phyloP scores from a whole-genome alignment of 1,140 invertebrate species.

The Physella acuta region DNA sequence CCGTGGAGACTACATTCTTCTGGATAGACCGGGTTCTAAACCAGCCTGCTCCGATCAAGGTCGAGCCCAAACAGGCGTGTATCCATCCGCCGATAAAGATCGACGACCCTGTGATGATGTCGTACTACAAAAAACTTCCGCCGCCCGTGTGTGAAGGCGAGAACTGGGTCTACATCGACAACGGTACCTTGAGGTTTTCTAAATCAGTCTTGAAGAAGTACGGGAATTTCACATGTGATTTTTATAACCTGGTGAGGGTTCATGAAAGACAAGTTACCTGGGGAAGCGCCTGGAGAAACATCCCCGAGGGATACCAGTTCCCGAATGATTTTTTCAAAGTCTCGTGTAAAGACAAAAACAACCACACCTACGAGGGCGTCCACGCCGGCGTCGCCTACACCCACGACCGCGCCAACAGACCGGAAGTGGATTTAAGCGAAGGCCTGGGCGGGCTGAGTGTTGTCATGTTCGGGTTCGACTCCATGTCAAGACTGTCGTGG shows the following conservation, averaged over 20 bases:
- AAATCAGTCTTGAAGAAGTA: conserved; percentile 23
- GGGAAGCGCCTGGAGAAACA: conserved; percentile 19
- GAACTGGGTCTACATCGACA: conserved; percentile 42
- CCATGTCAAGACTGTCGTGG: conserved; percentile 82
- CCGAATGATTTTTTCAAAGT: conserved; percentile 46
- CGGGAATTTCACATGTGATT: conserved; percentile 40
- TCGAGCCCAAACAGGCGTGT: too few species aligned
- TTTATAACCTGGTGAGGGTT: conserved; percentile 28
- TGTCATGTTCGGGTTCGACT: conserved; percentile 75
- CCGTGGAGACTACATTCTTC: too few species aligned
- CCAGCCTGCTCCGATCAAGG: too few species aligned
- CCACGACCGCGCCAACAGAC: not conserved
- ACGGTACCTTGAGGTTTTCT: conserved; percentile 36
- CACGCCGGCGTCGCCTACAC: conserved; percentile 42
- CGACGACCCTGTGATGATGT: conserved; percentile 70
- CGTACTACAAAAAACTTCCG: conserved; percentile 67
- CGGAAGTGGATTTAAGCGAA: not conserved
- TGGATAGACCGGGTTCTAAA: too few species aligned
- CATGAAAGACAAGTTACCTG: conserved; percentile 29
- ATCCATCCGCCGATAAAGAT: conserved; percentile 69
- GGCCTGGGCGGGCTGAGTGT: not conserved
- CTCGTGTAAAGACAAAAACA: conserved; percentile 34
- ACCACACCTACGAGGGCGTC: conserved; percentile 43
- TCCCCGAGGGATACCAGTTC: conserved; percentile 33
- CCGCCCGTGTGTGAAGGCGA: conserved; percentile 66